Evolutionary conservation across 1,140 invertebrate species (phyloP).

Genomic region (Drosophila pachea): DNA sequence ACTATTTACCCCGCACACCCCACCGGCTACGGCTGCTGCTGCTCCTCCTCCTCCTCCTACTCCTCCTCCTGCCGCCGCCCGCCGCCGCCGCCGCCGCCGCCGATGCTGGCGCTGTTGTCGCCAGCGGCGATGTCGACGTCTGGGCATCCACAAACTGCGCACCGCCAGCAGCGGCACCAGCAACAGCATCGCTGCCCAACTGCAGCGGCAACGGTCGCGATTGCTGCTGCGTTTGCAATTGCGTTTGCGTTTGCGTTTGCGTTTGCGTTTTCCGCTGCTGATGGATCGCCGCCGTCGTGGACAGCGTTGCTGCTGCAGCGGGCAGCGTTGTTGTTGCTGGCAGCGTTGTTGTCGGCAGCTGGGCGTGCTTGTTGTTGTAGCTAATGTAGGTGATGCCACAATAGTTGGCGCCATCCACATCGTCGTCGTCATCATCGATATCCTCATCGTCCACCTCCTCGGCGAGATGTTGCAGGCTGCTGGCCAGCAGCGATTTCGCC

Average conservation of each 20-base stretch:
- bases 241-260: slow-evolving; percentile 12
- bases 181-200: slow-evolving; percentile 37
- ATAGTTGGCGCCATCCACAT: slow-evolving; percentile 70
- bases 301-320: slow-evolving; percentile 56
- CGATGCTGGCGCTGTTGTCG: slow-evolving; percentile 1
- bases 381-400: slow-evolving; percentile 76
- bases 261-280: slow-evolving; percentile 51
- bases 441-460: slow-evolving; percentile 75
- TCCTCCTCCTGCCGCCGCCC: no score
- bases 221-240: neutral
- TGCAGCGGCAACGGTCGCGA: slow-evolving; percentile 40
- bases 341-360: slow-evolving; percentile 67
- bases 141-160: slow-evolving; percentile 68
- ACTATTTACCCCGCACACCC: slow-evolving; percentile 11
- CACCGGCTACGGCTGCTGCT: no score
- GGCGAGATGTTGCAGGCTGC: slow-evolving; percentile 71
- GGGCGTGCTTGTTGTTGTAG: slow-evolving; percentile 76
- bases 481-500: slow-evolving; percentile 68
- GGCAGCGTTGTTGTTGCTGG: slow-evolving; percentile 64
- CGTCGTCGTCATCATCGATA: slow-evolving; percentile 69
- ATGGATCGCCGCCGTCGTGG: slow-evolving; percentile 59
- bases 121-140: slow-evolving; percentile 69
- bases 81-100: neutral
- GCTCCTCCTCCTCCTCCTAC: no score
- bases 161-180: slow-evolving; percentile 13